Conservation (phyloP, 2,888 invertebrate genomes). For the Phytoseiulus persimilis region DNA sequence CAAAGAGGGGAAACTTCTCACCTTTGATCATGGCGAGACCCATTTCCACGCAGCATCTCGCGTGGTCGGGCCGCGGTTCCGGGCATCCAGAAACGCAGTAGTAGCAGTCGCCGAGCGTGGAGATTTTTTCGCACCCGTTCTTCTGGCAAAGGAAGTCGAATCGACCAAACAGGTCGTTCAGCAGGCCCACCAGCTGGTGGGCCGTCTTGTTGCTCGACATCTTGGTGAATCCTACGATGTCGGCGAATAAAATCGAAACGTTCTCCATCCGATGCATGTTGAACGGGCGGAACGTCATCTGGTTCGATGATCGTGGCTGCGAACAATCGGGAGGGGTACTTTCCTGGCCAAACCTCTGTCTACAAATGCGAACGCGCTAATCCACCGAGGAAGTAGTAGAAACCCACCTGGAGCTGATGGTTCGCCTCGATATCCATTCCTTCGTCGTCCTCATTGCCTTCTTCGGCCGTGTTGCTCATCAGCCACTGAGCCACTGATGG, state of each 20-base stretch:
- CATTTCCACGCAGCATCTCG: conserved; percentile 92
- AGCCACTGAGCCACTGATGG: conserved; percentile 79
- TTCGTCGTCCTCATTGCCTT: conserved; percentile 45
- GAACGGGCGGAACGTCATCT: conserved; percentile 81
- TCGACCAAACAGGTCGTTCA: conserved; percentile 90
- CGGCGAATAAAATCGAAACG: conserved; percentile 91
- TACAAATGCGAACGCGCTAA: too few species aligned
- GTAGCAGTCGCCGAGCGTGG: conserved; percentile 87
- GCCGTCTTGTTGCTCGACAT: conserved; percentile 96
- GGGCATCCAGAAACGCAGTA: conserved; percentile 85
- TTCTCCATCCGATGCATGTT: conserved; percentile 94
- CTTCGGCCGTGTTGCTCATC: conserved; percentile 60
- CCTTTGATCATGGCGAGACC: conserved; percentile 81
- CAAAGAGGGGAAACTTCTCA: conserved; percentile 43
- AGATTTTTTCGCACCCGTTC: conserved; percentile 91
- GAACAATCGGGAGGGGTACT: too few species aligned
- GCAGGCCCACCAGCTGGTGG: conserved; percentile 83
- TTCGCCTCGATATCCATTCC: conserved; percentile 6
- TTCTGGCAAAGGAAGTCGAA: conserved; percentile 81
- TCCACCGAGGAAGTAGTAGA: too few species aligned
- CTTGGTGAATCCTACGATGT: conserved; percentile 93
- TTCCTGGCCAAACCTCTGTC: too few species aligned
- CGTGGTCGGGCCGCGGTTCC: conserved; percentile 80
- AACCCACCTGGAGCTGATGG: conserved; percentile 17
- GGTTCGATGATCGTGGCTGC: conserved; percentile 46